A percentile compares a stretch with the other conserved stretches of the same genome.
phyloP scores from a whole-genome alignment of 2,888 invertebrate species.

The Mellilla xanthometata region DNA sequence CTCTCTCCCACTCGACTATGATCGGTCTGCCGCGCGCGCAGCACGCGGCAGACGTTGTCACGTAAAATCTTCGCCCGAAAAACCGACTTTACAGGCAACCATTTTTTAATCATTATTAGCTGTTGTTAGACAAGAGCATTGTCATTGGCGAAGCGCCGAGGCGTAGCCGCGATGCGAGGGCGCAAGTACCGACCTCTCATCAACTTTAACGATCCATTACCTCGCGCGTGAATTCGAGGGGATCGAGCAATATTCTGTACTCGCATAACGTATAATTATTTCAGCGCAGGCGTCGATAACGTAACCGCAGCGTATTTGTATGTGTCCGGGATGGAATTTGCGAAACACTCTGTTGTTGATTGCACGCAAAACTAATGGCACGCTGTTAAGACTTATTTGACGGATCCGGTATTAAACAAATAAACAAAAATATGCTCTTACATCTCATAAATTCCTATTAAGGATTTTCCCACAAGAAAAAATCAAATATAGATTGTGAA shows the following conservation, averaged over 20 bases:
- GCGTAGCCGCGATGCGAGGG: conserved; percentile 51
- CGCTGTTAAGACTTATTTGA: too few species aligned
- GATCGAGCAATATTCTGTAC: conserved; percentile 73
- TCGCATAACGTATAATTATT: conserved; percentile 77
- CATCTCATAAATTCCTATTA: too few species aligned
- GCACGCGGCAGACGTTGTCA: too few species aligned
- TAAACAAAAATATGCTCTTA: too few species aligned
- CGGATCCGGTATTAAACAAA: too few species aligned
- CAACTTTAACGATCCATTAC: conserved; percentile 81
- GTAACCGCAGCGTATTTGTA: conserved; percentile 65
- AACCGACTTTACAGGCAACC: too few species aligned
- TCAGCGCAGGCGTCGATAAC: conserved; percentile 71
- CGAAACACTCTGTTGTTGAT: conserved; percentile 29
- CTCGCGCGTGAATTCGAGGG: conserved; percentile 48
- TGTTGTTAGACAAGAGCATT: conserved; percentile 28
- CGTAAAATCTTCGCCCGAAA: too few species aligned
- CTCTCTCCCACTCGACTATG: too few species aligned
- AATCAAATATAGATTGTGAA: too few species aligned
- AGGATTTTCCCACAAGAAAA: too few species aligned
- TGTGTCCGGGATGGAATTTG: conserved; percentile 47
- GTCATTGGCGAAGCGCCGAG: conserved; percentile 47
- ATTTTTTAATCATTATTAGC: too few species aligned
- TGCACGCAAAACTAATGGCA: conserved; percentile 17
- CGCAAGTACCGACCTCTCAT: conserved; percentile 71
- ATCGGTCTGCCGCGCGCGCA: too few species aligned